Base-by-base conservation (phyloP, 2,113 vertebrate species). In the Aythya baeri region DNA sequence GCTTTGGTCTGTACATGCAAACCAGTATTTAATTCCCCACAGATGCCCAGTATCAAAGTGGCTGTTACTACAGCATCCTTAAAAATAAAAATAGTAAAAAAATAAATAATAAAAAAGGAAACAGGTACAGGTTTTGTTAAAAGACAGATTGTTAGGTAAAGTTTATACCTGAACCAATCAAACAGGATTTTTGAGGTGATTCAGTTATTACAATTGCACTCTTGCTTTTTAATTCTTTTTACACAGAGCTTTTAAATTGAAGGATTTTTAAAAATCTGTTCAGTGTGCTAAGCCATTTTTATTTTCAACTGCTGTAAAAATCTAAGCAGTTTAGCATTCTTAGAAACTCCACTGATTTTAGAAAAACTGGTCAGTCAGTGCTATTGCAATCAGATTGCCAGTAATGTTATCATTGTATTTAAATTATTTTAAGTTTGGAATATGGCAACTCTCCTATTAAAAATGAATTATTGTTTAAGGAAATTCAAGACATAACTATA, bases 321-420 rank as follows among this genome's bases (percentile, higher is more conserved):
- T 83, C 58, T 68, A 82, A 91, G 83, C 57, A 84, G 79, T 94
- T 91, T 68, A 93, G 9, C 65, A 46, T 89, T 88, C 82, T 63
- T 86, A 72, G 96, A 91, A 94, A 68, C 31, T 73, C 58, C 74
- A 85, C 41, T 86, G 79, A 86, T 93, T 94, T 85, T 79, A 76
- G 44, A 83, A 94, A 83, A 96, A 49, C 67, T 94, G 70, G 14
- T 34, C 70, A 65, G 71, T 85, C 34, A 73, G 44, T 89, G 70
- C 76, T 76, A 68, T 89, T 91, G n/a, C 61, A 93, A 1, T 90
- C 78, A 82, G 52, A 91, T 73, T 86, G 54, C 36, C 44, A 88
- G 52, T 81, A 86, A 78, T 86, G 62, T 58, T 66, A 44, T 92
- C 63, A 54, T 86, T 93, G 68, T 88, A 88, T 92, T 96, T 81